Percentiles rank a stretch among this genome's conserved stretches.
Conservation (phyloP, 2,797 vertebrate genomes). For the Sandelia bainsii region DNA sequence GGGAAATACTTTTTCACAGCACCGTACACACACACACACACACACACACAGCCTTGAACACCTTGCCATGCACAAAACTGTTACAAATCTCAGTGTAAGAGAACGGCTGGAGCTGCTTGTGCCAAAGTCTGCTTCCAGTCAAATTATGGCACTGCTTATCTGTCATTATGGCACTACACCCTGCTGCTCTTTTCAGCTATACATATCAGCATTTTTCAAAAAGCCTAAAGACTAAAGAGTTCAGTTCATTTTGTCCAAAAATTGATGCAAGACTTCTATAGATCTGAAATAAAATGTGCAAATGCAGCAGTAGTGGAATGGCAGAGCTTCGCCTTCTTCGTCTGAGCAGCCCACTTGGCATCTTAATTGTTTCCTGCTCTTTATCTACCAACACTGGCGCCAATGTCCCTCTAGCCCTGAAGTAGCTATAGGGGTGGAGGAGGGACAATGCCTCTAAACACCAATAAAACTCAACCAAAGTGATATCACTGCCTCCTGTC, state of each 20-base stretch:
- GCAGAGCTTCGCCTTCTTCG: background rate
- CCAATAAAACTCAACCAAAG: slow-evolving; percentile 66
- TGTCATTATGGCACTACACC: slow-evolving; percentile 20
- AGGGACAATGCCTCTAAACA: slow-evolving; percentile 59
- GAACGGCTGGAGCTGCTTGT: slow-evolving; percentile 10
- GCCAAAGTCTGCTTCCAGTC: slow-evolving; percentile 41
- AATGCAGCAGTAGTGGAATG: slow-evolving; percentile 2
- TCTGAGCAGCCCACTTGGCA: slow-evolving; percentile 51
- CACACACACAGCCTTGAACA: slow-evolving; percentile 16
- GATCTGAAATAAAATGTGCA: slow-evolving; percentile 3
- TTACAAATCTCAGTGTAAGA: slow-evolving; percentile 33
- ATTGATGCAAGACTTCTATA: background rate
- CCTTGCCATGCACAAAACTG: slow-evolving; percentile 23
- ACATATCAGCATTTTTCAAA: background rate
- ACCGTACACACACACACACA: too few relatives aligned
- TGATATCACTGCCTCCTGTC: slow-evolving; percentile 66
- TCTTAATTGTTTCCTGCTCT: slow-evolving; percentile 46
- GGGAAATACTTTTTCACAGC: too few relatives aligned
- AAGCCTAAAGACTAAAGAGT: background rate
- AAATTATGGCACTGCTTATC: slow-evolving; percentile 36
- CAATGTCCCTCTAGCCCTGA: slow-evolving; percentile 49
- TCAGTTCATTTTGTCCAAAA: background rate
- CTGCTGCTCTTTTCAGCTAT: slow-evolving; percentile 8
- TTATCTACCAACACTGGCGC: slow-evolving; percentile 52
- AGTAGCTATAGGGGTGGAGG: slow-evolving; percentile 67